Percentiles rank a stretch among this genome's conserved stretches.
Conservation (phyloP, 2,888 invertebrate species). For the Amphipoea lucens region DNA sequence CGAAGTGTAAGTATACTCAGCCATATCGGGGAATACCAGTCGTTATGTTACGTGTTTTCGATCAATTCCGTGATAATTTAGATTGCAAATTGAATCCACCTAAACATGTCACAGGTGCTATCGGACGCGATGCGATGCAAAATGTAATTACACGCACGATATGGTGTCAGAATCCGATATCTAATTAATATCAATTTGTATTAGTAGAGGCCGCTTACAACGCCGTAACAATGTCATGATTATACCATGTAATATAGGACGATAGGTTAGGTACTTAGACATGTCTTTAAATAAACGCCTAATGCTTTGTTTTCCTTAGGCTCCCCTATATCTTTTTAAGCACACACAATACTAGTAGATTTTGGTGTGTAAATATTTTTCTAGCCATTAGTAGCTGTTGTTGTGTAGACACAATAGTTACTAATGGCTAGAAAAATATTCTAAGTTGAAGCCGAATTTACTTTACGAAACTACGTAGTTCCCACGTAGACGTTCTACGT, state of each 20-base stretch:
- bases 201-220: background rate
- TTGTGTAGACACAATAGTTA: background rate
- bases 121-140: background rate
- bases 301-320: background rate
- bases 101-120: background rate
- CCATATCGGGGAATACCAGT: background rate
- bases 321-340: background rate
- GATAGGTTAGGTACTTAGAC: no score
- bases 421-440: no score
- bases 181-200: constrained; percentile 20
- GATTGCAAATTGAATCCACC: background rate
- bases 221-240: background rate
- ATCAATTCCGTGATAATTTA: background rate
- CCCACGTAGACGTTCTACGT: no score
- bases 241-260: background rate
- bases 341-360: background rate
- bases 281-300: background rate
- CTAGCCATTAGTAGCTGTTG: no score
- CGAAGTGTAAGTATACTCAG: no score
- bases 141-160: background rate
- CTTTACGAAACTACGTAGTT: background rate
- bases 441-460: background rate
- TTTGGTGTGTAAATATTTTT: no score
- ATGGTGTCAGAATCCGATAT: background rate
- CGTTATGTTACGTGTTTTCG: background rate